A percentile compares a stretch with the other conserved stretches of the same genome.
These are phyloP conservation scores for Thaumatotibia leucotreta DNA, from an alignment of 1,140 invertebrate species.

Conservation along the genomic window DNA sequence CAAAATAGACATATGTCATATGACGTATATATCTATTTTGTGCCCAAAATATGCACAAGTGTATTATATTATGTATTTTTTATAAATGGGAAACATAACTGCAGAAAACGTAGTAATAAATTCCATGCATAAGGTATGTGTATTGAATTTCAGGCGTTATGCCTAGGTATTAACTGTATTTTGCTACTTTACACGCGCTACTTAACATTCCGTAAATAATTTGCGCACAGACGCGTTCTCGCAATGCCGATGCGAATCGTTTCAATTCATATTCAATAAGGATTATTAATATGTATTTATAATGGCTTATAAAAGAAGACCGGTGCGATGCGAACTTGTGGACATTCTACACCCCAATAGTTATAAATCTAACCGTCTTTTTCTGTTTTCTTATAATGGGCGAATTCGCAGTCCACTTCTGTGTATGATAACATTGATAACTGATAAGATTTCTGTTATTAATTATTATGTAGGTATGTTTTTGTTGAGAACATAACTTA, in stretches of 20 bases:
- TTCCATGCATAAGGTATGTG: not conserved
- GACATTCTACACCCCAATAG: not conserved
- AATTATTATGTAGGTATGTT: too few species aligned
- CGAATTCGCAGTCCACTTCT: too few species aligned
- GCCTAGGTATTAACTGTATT: not conserved
- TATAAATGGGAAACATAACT: not conserved
- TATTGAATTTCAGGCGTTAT: not conserved
- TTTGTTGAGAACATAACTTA: too few species aligned
- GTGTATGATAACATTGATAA: too few species aligned
- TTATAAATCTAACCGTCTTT: too few species aligned
- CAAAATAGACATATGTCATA: not conserved
- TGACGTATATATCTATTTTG: too few species aligned
- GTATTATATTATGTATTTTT: not conserved
- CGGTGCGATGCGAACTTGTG: not conserved
- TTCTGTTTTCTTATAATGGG: too few species aligned
- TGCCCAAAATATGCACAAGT: not conserved
- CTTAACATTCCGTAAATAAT: not conserved
- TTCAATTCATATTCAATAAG: not conserved
- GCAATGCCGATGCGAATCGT: not conserved
- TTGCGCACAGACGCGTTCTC: not conserved
- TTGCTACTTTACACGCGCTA: not conserved
- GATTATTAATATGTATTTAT: not conserved
- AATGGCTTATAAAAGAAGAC: not conserved
- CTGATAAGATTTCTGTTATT: too few species aligned
- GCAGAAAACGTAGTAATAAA: not conserved